These are phyloP conservation scores for Dendrolimus pini DNA, from an alignment of 2,888 invertebrate genomes.

Conservation along the genomic window DNA sequence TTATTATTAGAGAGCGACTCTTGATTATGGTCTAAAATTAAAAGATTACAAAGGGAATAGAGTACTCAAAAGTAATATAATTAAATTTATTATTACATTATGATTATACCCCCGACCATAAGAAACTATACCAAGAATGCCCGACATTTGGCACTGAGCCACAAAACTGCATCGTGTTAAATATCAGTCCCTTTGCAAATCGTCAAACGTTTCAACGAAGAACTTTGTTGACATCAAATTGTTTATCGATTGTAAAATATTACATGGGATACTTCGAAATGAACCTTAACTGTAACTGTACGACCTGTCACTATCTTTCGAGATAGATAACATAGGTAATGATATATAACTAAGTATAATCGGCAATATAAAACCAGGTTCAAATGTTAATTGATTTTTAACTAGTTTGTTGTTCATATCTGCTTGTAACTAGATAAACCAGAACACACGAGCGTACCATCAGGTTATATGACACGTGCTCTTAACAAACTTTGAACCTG, in stretches of 20 bases:
- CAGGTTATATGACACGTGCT: too few relatives aligned
- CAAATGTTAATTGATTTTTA: background rate
- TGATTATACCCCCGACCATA: constrained; percentile 29
- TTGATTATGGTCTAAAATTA: too few relatives aligned
- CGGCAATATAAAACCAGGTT: background rate
- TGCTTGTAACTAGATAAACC: too few relatives aligned
- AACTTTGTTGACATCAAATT: background rate
- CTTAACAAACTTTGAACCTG: too few relatives aligned
- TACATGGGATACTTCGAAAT: background rate
- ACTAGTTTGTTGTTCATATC: too few relatives aligned
- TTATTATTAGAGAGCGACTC: too few relatives aligned
- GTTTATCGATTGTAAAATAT: background rate
- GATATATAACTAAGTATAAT: background rate
- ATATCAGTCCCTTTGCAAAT: constrained; percentile 42
- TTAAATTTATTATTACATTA: too few relatives aligned
- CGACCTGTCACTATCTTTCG: background rate
- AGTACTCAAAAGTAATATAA: too few relatives aligned
- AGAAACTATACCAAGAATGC: constrained; percentile 41
- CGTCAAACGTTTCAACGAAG: constrained; percentile 38
- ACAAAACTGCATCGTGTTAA: constrained; percentile 32
- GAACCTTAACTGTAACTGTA: background rate
- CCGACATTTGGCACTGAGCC: constrained; percentile 47
- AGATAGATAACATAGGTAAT: background rate
- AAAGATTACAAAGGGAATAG: too few relatives aligned
- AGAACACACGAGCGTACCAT: too few relatives aligned